Conservation (phyloP, 2,888 invertebrate species). For the Zhuqinia jingwanae region DNA sequence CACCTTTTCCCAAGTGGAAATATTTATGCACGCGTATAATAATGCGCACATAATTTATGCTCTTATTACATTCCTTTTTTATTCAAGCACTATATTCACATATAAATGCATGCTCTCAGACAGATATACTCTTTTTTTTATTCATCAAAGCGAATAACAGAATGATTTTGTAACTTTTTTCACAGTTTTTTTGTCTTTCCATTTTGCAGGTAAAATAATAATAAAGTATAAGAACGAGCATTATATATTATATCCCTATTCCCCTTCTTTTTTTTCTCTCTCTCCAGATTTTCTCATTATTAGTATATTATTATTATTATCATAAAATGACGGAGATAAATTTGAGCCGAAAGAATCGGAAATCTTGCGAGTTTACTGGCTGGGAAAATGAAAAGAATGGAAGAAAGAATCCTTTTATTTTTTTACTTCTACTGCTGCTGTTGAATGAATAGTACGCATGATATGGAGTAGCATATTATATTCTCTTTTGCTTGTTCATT, state of each 20-base stretch:
- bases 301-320: conserved; percentile 50
- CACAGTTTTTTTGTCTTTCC: conserved; percentile 12
- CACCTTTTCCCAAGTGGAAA: too few relatives aligned
- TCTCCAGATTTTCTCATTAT: conserved; percentile 11
- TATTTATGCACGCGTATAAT: too few relatives aligned
- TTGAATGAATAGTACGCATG: background rate
- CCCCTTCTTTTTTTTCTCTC: background rate
- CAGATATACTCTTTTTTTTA: too few relatives aligned
- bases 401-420: background rate
- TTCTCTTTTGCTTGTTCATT: background rate
- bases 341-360: conserved; percentile 26
- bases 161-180: conserved; percentile 45
- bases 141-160: conserved; percentile 6
- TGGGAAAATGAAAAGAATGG: background rate
- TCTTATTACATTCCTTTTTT: background rate
- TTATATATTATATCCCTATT: conserved; percentile 14
- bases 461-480: background rate
- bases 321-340: conserved; percentile 58
- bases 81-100: background rate
- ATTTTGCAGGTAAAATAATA: conserved; percentile 57
- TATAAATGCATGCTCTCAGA: too few relatives aligned
- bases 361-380: conserved; percentile 1
- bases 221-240: background rate
- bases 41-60: background rate
- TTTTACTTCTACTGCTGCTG: background rate